phyloP scores from a whole-genome alignment of 1,140 invertebrate species.

The Hestina assimilis region DNA sequence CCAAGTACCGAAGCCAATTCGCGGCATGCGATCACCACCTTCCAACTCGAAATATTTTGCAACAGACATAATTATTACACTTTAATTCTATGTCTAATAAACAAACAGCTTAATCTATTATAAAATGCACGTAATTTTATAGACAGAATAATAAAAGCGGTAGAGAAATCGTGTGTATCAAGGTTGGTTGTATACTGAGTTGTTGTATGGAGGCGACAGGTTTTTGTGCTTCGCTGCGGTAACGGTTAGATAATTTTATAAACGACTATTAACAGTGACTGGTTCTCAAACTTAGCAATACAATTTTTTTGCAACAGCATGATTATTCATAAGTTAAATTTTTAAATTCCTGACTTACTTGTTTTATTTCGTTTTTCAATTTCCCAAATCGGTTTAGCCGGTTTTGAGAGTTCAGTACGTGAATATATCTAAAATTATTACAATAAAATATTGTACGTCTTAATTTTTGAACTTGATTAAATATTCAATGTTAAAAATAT shows the following conservation, averaged over 20 bases:
- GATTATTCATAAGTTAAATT: no score
- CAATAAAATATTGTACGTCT: no score
- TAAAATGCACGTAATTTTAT: not conserved
- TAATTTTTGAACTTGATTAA: no score
- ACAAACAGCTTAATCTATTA: no score
- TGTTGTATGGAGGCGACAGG: not conserved
- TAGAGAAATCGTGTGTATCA: not conserved
- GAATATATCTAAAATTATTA: no score
- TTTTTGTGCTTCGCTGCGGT: not conserved
- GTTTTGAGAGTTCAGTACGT: no score
- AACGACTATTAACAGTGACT: not conserved
- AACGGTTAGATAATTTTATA: not conserved
- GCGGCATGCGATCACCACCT: slow-evolving; percentile 78
- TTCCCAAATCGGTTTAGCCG: no score
- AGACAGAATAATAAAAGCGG: not conserved
- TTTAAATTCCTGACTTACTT: no score
- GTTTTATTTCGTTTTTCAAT: no score
- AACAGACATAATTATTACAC: slow-evolving; percentile 37
- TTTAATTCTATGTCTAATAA: no score
- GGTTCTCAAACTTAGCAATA: not conserved
- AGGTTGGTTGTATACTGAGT: not conserved
- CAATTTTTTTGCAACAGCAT: no score
- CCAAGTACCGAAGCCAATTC: slow-evolving; percentile 84
- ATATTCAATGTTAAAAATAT: no score
- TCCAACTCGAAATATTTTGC: slow-evolving; percentile 54